Conservation (phyloP, 2,888 invertebrate species). For the Tipula lateralis region DNA sequence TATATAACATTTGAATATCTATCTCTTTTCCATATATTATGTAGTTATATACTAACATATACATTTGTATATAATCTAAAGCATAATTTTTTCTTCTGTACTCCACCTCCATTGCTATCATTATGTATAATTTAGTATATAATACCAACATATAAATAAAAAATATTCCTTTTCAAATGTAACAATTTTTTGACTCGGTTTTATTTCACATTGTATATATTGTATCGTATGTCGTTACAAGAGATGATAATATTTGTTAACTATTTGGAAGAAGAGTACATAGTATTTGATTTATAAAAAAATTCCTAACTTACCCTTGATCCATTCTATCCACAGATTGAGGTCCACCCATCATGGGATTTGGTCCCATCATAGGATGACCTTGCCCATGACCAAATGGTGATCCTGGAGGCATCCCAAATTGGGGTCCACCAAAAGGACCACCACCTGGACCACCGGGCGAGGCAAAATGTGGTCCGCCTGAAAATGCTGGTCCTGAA, state of each 20-base stretch:
- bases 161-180: not conserved
- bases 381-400: slow-evolving; percentile 66
- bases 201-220: slow-evolving; percentile 4
- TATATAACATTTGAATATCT: not conserved
- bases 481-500: slow-evolving; percentile 64
- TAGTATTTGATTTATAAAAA: not conserved
- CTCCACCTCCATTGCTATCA: slow-evolving; percentile 26
- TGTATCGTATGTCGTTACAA: not conserved
- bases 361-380: slow-evolving; percentile 54
- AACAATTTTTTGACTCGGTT: slow-evolving; percentile 26
- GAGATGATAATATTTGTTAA: slow-evolving; percentile 2
- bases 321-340: slow-evolving; percentile 79
- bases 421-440: slow-evolving; percentile 59
- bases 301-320: slow-evolving; percentile 58
- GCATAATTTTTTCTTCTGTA: slow-evolving; percentile 6
- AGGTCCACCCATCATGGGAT: slow-evolving; percentile 60
- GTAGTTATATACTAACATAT: not conserved
- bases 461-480: slow-evolving; percentile 46
- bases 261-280: slow-evolving; percentile 11
- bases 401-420: slow-evolving; percentile 66
- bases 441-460: slow-evolving; percentile 55
- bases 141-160: slow-evolving; percentile 26
- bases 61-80: not conserved
- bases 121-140: not conserved
- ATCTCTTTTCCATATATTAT: not conserved